phyloP scores from a whole-genome alignment of 2,888 invertebrate species.

The Pristionchus arcanus region DNA sequence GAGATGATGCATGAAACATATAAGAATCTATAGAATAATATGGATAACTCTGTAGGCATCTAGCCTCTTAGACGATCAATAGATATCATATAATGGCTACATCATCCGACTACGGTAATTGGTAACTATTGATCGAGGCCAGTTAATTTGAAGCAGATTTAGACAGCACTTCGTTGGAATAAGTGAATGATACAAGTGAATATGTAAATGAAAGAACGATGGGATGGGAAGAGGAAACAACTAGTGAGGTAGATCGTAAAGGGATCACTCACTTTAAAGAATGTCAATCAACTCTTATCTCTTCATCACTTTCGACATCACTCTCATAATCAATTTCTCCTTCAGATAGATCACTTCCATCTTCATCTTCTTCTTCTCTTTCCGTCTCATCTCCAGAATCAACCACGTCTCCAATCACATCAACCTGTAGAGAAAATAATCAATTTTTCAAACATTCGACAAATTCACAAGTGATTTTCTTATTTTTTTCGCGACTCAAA shows the following conservation, averaged over 20 bases:
- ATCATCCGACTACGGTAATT: constrained; percentile 49
- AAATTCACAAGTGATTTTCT: no score
- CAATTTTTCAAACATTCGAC: no score
- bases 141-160: not conserved
- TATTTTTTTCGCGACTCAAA: no score
- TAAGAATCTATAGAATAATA: not conserved
- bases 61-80: constrained; percentile 22
- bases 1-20: constrained; percentile 1
- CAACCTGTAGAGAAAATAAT: not conserved
- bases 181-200: constrained; percentile 34
- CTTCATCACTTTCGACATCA: constrained; percentile 41
- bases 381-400: constrained; percentile 39
- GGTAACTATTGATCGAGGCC: constrained; percentile 16
- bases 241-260: not conserved
- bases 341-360: constrained; percentile 46
- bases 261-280: not conserved
- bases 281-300: not conserved
- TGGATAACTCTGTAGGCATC: constrained; percentile 8
- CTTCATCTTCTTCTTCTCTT: constrained; percentile 26
- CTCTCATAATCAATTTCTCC: constrained; percentile 48
- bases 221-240: not conserved
- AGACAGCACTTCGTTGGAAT: not conserved
- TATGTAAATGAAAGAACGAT: not conserved
- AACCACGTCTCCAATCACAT: constrained; percentile 11
- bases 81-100: constrained; percentile 18